Conservation (phyloP, 2,888 invertebrate species). For the Leptinotarsa peninsularis region DNA sequence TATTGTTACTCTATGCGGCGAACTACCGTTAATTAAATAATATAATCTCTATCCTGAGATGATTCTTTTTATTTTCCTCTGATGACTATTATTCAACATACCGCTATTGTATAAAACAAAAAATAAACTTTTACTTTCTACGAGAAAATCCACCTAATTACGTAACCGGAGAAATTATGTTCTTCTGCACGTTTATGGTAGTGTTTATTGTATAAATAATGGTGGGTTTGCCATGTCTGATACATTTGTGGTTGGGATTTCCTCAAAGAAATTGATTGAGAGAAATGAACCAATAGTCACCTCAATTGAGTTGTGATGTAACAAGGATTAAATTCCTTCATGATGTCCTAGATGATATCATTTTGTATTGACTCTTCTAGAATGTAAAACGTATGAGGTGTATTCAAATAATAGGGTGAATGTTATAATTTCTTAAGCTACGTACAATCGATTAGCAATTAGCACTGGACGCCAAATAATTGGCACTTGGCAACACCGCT, state of each 20-base stretch:
- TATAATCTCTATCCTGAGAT: not conserved
- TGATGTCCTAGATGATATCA: too few species aligned
- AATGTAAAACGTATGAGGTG: too few species aligned
- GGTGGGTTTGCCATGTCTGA: not conserved
- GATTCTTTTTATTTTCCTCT: not conserved
- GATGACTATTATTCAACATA: not conserved
- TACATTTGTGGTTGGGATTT: not conserved
- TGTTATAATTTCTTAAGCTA: too few species aligned
- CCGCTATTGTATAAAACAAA: not conserved
- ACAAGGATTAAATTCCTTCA: too few species aligned
- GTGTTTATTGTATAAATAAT: not conserved
- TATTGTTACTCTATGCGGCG: too few species aligned
- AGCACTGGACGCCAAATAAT: too few species aligned
- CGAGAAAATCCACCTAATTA: not conserved
- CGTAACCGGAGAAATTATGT: not conserved
- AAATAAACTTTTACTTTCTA: slow-evolving; percentile 5
- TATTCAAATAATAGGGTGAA: too few species aligned
- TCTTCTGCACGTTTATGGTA: not conserved
- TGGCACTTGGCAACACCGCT: too few species aligned
- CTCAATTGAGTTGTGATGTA: too few species aligned
- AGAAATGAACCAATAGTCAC: not conserved
- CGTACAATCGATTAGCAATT: too few species aligned
- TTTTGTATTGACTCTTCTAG: too few species aligned
- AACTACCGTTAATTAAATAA: not conserved
- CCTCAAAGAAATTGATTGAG: not conserved